Evolutionary conservation across 2,888 invertebrate species (phyloP).

Genomic region (Xestia rhomboidea): DNA sequence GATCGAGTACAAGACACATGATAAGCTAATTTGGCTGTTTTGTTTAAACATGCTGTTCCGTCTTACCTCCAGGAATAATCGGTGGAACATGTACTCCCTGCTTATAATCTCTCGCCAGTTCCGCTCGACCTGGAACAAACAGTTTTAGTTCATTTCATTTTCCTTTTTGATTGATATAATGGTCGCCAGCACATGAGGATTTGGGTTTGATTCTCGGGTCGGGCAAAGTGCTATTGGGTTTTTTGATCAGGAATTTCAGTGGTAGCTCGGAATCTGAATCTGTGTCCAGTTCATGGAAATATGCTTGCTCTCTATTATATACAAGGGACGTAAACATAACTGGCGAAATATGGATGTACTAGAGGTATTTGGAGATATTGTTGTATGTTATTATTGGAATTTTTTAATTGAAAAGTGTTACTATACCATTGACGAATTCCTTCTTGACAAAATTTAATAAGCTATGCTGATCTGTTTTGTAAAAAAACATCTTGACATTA

Average conservation of each 20-base stretch:
- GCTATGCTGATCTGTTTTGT: too few species aligned
- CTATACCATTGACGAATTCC: too few species aligned
- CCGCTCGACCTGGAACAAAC: conserved; percentile 85
- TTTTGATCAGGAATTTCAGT: not conserved
- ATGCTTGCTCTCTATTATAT: not conserved
- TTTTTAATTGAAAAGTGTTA: too few species aligned
- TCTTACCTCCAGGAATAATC: conserved; percentile 92
- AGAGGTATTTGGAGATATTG: not conserved
- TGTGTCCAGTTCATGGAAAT: not conserved
- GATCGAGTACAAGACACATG: not conserved
- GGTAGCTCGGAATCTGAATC: not conserved
- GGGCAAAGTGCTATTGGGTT: not conserved
- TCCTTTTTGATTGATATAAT: not conserved
- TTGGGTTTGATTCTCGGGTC: not conserved
- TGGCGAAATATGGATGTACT: not conserved
- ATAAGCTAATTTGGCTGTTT: not conserved
- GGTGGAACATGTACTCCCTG: conserved; percentile 94
- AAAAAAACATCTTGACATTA: too few species aligned
- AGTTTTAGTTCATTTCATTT: not conserved
- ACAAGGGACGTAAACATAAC: not conserved
- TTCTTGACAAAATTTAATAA: too few species aligned
- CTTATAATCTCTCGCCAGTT: conserved; percentile 95
- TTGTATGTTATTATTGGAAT: too few species aligned
- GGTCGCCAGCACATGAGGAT: not conserved
- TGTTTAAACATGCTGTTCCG: not conserved